Base-by-base conservation (phyloP, 2,113 vertebrate species). In the Pelobates fuscus region DNA sequence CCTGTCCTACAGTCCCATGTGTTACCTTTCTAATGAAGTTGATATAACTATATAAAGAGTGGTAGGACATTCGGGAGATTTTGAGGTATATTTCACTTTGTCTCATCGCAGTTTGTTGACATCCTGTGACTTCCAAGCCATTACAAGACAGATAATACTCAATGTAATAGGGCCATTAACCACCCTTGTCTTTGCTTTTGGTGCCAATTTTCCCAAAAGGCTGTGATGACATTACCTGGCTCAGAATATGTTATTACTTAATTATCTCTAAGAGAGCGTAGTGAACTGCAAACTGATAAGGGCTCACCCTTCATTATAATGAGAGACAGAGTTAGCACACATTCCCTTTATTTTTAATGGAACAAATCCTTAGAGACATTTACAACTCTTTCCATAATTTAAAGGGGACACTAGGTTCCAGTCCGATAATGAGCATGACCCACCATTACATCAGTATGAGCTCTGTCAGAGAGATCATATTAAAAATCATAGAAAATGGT, bases 101-200 rank as follows among this genome's bases (percentile, higher is more conserved):
- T 17, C 15, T 18, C 25, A 15, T 15, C 46, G 69, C 55, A 24
- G 70, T 41, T 74, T 66, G 71, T 57, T 65, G 46, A 74, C 21
- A 59, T 30, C 32, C 52, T 58, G 20, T 67, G 63, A 75, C 72
- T 58, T 41, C 43, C 26, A 52, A 46, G 37, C 24, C 72, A 67
- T 66, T 67, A 67, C 23, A 67, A 67, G 63, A 75, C 30, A 58
- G 32, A 75, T 75, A 64, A 59, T 75, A 66, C 25, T 67, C 23
- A 32, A 67, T 59, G 18, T 75, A 75, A 75, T 59, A 37, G 72
- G 63, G 66, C 72, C 72, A 75, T 75, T 75, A 75, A 75, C 72
- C 72, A 75, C 72, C 72, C 72, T 75, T 75, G 72, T 75, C 72
- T 75, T 75, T 75, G 72, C 63, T 63, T 75, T 75, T 75, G 72